Conservation (phyloP, 2,888 invertebrate species). For the Globia sparganii region DNA sequence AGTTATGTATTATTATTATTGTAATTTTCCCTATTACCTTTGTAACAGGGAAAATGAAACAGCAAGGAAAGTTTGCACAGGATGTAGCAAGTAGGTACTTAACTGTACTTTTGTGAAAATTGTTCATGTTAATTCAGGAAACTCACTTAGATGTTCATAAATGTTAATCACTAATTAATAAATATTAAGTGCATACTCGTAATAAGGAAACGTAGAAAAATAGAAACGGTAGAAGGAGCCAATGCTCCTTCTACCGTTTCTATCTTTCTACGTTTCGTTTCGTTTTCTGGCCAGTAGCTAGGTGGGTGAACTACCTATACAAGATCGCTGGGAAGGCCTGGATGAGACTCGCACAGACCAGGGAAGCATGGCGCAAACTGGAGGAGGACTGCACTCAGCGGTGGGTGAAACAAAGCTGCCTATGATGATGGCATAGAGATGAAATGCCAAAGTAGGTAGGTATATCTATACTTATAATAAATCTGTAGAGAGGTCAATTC, state of each 20-base stretch:
- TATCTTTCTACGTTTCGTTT: too few species aligned
- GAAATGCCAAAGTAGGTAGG: background rate
- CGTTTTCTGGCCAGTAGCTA: background rate
- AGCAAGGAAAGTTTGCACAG: background rate
- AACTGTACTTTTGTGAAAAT: background rate
- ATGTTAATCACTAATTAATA: background rate
- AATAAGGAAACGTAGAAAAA: background rate
- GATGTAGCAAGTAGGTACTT: background rate
- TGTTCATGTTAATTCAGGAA: background rate
- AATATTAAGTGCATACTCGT: background rate
- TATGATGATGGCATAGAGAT: background rate
- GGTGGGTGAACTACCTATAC: background rate
- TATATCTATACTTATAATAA: too few species aligned
- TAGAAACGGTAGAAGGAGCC: background rate
- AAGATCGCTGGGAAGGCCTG: background rate
- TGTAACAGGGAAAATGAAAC: constrained; percentile 9
- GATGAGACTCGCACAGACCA: background rate
- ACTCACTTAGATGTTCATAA: background rate
- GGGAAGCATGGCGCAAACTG: background rate
- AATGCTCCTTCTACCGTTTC: too few species aligned
- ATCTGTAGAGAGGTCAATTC: too few species aligned
- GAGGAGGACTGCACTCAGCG: background rate
- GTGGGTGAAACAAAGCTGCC: background rate
- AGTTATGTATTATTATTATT: background rate
- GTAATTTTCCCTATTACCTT: constrained; percentile 17